Evolutionary conservation across 2,113 vertebrate genomes (phyloP), one percentile per base, ranked within the genome.

Genomic region (Peromyscus californicus): DNA sequence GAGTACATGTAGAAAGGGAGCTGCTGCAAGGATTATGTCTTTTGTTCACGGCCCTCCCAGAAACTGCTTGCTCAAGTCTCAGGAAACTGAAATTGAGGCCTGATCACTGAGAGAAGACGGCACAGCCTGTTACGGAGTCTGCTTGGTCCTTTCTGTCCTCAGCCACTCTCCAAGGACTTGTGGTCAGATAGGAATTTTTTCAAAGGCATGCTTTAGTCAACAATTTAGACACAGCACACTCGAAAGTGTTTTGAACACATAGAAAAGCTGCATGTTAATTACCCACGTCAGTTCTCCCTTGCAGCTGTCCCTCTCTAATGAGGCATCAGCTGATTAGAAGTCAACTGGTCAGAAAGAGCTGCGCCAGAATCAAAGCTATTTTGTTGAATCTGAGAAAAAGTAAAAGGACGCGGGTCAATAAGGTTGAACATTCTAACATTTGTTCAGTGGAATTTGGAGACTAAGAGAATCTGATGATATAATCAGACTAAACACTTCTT

Each of bases 381-480:
- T 54, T 31, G 10, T 33, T 79, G 89, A 96, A 69, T 79, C 69
- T 22, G 65, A 85, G 80, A 61, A 86, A 92, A 76, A 89, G 45
- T 5, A 45, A 74, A 93, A 45, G 39, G 31, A 26, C 89, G 59
- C 51, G 45, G 45, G 42, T 61, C 63, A 69, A 88, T 51, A 45
- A 92, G 22, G 39, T 67, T 0, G 0, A 57, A 29, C 86, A 45
- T 70, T 69, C 8, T 31, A 78, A 67, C 39, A 48, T 29, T 31
- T 12, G 7, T 82, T 45, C n/a, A n/a, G 82, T 22, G 82, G 90
- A 96, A 97, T 0, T 7, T 2, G 15, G 57, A 97, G 22, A 94
- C 84, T 96, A 80, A 94, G 91, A 94, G 83, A 93, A 79, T 1
- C 72, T 61, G 97, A 95, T 96, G 29, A 88, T 33, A 95, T 9